A percentile compares a stretch with the other conserved stretches of the same genome.
phyloP scores from a whole-genome alignment of 2,888 invertebrate genomes.

The Trachelus iudaicus region DNA sequence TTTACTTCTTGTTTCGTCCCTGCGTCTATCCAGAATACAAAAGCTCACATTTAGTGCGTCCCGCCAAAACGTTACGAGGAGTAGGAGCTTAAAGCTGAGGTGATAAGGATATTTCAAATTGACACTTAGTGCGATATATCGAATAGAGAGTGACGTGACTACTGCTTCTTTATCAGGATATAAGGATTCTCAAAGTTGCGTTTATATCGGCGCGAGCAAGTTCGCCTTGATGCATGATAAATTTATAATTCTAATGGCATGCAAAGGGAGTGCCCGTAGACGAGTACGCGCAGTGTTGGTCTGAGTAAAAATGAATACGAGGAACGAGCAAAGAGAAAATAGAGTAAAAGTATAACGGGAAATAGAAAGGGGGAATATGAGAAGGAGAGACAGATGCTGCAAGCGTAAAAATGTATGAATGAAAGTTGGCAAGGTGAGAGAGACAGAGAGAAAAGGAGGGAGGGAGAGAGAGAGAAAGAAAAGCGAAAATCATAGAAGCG shows the following conservation, averaged over 20 bases:
- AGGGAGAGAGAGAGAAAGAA: slow-evolving; percentile 27
- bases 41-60: neutral
- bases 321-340: neutral
- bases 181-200: neutral
- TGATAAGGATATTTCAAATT: neutral
- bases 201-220: neutral
- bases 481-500: slow-evolving; percentile 17
- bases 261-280: neutral
- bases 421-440: slow-evolving; percentile 18
- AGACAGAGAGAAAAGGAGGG: slow-evolving; percentile 14
- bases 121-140: neutral
- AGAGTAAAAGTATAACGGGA: slow-evolving; percentile 3
- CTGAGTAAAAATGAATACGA: slow-evolving; percentile 2
- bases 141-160: neutral
- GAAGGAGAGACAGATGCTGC: slow-evolving; percentile 10
- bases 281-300: neutral
- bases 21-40: neutral
- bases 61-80: neutral
- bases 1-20: no score
- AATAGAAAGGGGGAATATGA: slow-evolving; percentile 1
- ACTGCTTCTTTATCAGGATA: neutral
- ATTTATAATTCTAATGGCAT: neutral
- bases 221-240: neutral
- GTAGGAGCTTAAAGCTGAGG: neutral
- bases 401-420: neutral